Conservation (phyloP, 2,113 vertebrate species). For the Ibidorhyncha struthersii region DNA sequence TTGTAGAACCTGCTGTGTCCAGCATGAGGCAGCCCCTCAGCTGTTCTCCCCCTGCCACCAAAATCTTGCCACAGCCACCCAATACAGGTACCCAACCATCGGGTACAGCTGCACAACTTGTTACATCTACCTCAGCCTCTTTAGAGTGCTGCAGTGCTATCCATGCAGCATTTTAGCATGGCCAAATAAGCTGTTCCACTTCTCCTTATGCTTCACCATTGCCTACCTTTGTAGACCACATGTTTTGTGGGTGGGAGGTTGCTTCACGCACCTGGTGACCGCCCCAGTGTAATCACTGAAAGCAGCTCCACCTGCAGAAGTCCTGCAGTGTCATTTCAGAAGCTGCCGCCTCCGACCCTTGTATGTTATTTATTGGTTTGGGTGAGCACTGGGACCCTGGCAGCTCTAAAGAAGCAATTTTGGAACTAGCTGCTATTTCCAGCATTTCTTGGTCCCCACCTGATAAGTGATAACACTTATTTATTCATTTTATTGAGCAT, state of each 20-base stretch:
- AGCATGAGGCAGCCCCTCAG: accelerated
- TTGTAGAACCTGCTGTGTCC: neutral
- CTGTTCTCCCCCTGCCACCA: accelerated
- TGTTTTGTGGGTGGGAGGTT: neutral
- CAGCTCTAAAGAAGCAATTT: neutral
- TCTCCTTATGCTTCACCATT: neutral
- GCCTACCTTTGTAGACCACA: no score
- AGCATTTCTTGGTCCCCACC: neutral
- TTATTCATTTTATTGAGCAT: neutral
- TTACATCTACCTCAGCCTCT: neutral
- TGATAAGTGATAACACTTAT: neutral
- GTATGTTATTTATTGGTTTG: neutral
- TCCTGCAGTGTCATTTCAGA: neutral
- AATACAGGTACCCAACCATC: neutral
- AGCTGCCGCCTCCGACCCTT: accelerated
- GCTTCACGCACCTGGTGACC: neutral
- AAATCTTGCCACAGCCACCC: neutral
- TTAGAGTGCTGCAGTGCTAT: accelerated
- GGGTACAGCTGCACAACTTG: neutral
- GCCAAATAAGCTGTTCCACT: neutral
- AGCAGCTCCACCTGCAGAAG: neutral
- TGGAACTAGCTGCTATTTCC: accelerated
- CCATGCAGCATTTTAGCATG: accelerated
- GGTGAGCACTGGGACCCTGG: accelerated
- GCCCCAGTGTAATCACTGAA: accelerated